Evolutionary conservation across 2,797 vertebrate genomes (phyloP).

Genomic region (Bovichtus diacanthus): DNA sequence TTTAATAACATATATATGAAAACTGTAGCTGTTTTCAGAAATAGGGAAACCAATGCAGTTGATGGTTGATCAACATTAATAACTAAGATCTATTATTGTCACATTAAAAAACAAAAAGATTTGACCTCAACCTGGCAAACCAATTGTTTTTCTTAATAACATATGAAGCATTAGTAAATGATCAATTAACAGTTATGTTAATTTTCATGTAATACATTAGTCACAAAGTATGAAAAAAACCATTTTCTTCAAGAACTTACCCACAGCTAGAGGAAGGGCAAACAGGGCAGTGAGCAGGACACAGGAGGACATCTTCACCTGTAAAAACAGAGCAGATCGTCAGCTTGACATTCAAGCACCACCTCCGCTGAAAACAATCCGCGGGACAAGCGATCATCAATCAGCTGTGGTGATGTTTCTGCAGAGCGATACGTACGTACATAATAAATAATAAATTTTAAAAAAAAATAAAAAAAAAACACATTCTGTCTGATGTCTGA

Average conservation of each 20-base stretch:
- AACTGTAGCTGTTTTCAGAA: neutral
- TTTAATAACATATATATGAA: neutral
- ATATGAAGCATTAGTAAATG: neutral
- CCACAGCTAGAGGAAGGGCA: constrained; percentile 47
- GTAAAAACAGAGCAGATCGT: constrained; percentile 24
- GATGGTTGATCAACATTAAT: neutral
- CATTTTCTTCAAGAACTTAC: constrained; percentile 55
- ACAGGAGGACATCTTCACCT: constrained; percentile 66
- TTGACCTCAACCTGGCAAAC: neutral
- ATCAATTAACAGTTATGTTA: too few species aligned
- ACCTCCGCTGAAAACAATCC: constrained; percentile 32
- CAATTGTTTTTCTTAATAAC: neutral
- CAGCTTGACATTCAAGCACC: constrained; percentile 41
- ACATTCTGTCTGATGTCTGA: neutral
- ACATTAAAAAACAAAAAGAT: neutral
- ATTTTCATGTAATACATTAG: neutral
- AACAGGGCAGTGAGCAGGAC: constrained; percentile 55
- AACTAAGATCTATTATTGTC: too few species aligned
- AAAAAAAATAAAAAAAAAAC: neutral
- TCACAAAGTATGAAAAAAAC: neutral
- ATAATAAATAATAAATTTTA: too few species aligned
- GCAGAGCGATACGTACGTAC: neutral
- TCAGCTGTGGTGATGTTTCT: constrained; percentile 7
- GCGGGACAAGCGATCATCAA: constrained; percentile 16
- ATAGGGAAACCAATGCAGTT: neutral